These are phyloP conservation scores for Hypsopygia costalis DNA, from an alignment of 2,888 invertebrate genomes.

Conservation along the genomic window DNA sequence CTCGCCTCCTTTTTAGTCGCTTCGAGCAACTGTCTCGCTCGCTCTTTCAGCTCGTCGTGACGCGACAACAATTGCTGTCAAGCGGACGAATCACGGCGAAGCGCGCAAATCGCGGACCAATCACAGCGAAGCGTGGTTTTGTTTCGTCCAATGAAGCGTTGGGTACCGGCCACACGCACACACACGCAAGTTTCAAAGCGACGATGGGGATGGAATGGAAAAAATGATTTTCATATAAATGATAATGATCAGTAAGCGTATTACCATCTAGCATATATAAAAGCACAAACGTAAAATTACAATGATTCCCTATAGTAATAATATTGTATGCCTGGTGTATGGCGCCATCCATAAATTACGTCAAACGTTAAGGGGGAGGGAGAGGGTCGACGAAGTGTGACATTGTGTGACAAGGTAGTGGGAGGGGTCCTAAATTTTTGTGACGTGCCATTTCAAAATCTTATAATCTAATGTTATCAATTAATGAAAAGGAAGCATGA, in stretches of 20 bases:
- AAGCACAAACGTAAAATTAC: constrained; percentile 17
- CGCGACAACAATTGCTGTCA: constrained; percentile 86
- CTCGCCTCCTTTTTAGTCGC: constrained; percentile 86
- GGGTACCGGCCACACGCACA: constrained; percentile 38
- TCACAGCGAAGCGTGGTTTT: constrained; percentile 27
- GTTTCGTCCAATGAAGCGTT: constrained; percentile 40
- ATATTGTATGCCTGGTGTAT: too few species aligned
- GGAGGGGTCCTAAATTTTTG: too few species aligned
- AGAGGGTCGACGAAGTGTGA: too few species aligned
- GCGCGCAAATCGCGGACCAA: constrained; percentile 16
- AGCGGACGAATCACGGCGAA: constrained; percentile 22
- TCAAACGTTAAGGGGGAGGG: too few species aligned
- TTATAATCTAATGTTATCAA: too few species aligned
- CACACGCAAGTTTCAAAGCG: constrained; percentile 51
- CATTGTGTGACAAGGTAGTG: too few species aligned
- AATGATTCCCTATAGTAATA: too few species aligned
- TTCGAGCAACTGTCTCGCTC: constrained; percentile 90
- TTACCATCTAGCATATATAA: constrained; percentile 4
- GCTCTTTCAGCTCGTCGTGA: constrained; percentile 91
- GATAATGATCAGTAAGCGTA: constrained; percentile 4
- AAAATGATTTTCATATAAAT: constrained; percentile 37
- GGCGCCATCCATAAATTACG: too few species aligned
- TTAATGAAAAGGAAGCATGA: too few species aligned
- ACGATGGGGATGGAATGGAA: constrained; percentile 50
- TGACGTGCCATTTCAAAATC: too few species aligned